Evolutionary conservation across 2,797 vertebrate genomes (phyloP).

Genomic region (Huso huso): DNA sequence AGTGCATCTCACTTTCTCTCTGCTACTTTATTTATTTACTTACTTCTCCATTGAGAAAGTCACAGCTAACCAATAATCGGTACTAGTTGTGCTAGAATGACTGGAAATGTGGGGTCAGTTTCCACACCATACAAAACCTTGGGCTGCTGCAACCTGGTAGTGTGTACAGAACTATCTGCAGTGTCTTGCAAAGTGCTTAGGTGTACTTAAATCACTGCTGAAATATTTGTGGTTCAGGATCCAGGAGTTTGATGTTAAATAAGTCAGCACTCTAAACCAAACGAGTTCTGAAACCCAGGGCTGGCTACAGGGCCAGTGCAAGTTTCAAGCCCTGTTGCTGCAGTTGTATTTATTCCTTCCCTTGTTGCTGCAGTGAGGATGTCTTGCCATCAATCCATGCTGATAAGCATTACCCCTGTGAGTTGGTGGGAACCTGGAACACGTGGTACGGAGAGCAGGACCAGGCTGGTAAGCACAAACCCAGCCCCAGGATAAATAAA

Average conservation of each 20-base stretch:
- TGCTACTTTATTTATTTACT: conserved; percentile 7
- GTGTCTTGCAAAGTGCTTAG: conserved; percentile 52
- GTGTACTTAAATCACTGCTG: conserved; percentile 69
- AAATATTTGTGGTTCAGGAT: conserved; percentile 21
- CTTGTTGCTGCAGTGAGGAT: conserved; percentile 76
- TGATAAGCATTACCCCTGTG: conserved; percentile 89
- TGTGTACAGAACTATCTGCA: no score
- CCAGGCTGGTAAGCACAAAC: conserved; percentile 82
- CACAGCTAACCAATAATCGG: no score
- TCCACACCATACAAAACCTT: no score
- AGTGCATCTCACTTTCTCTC: no score
- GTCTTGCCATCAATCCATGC: conserved; percentile 87
- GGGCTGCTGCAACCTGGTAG: no score
- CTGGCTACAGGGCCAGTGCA: no score
- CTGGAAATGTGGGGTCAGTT: no score
- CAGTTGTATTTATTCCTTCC: conserved; percentile 33
- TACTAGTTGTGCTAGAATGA: no score
- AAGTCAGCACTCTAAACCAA: no score
- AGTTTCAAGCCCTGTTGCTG: no score
- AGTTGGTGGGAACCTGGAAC: conserved; percentile 97
- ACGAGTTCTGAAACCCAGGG: no score
- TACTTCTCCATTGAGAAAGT: not conserved
- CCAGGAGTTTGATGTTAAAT: no score
- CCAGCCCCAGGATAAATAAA: conserved; percentile 8
- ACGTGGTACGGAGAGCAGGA: conserved; percentile 99